phyloP scores from a whole-genome alignment of 2,888 invertebrate species.

The Nephrotoma flavescens region DNA sequence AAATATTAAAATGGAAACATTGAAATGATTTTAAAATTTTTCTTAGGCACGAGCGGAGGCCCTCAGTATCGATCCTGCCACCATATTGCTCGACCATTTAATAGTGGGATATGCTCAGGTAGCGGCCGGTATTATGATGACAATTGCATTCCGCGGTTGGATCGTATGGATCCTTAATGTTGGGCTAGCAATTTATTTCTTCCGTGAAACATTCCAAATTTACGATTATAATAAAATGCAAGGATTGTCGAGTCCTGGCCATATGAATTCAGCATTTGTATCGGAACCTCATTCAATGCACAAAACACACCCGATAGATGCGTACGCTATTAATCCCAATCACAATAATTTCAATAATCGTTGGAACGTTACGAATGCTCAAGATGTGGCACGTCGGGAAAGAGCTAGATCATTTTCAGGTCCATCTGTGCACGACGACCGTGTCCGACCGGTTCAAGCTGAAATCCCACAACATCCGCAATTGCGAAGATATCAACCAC shows the following conservation, averaged over 20 bases:
- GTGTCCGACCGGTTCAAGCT: not conserved
- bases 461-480: not conserved
- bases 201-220: conserved; percentile 14
- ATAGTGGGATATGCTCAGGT: conserved; percentile 20
- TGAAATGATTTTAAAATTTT: too few species aligned
- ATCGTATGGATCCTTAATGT: conserved; percentile 32
- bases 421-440: not conserved
- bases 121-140: conserved; percentile 26
- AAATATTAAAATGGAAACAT: not conserved
- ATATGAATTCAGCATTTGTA: conserved; percentile 8
- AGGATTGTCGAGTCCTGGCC: conserved; percentile 7
- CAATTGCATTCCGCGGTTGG: conserved; percentile 31
- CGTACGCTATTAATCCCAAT: conserved; percentile 7
- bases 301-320: conserved; percentile 10
- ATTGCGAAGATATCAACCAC: not conserved
- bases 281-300: conserved; percentile 9
- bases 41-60: too few species aligned
- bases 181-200: conserved; percentile 20
- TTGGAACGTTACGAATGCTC: not conserved
- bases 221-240: conserved; percentile 11
- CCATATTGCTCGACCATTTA: conserved; percentile 8
- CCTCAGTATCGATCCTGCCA: too few species aligned
- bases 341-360: not conserved
- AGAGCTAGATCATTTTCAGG: not conserved
- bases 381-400: not conserved